phyloP scores from a whole-genome alignment of 1,140 invertebrate genomes.

The Cyclargus thomasi region DNA sequence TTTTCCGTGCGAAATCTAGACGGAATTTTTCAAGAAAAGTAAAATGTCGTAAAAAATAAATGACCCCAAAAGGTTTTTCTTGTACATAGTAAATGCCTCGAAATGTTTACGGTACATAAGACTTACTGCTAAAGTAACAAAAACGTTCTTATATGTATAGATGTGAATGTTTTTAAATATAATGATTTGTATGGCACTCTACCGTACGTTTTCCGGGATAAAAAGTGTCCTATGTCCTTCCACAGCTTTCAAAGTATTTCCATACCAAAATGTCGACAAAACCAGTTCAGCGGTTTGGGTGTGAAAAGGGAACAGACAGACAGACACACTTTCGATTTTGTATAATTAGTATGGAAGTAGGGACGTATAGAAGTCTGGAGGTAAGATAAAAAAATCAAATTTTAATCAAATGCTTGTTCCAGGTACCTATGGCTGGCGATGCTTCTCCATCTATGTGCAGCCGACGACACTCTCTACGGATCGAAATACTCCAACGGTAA shows the following conservation, averaged over 20 bases:
- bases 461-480: conserved; percentile 54
- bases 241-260: no score
- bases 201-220: no score
- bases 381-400: no score
- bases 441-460: conserved; percentile 39
- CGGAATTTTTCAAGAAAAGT: not conserved
- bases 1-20: not conserved
- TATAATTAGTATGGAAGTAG: no score
- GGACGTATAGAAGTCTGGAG: no score
- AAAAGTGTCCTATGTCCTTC: no score
- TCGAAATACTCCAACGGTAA: conserved; percentile 61
- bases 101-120: not conserved
- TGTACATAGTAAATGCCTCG: not conserved
- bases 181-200: no score
- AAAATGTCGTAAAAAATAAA: not conserved
- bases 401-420: conserved; percentile 30
- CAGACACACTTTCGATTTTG: no score
- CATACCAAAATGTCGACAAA: no score
- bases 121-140: not conserved
- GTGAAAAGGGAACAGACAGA: no score
- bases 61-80: not conserved
- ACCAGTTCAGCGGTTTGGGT: no score
- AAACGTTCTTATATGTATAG: not conserved
- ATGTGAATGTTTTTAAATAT: no score
- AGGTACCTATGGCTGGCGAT: conserved; percentile 44